phyloP scores from a whole-genome alignment of 2,113 vertebrate species.

The Nothoprocta pentlandii region DNA sequence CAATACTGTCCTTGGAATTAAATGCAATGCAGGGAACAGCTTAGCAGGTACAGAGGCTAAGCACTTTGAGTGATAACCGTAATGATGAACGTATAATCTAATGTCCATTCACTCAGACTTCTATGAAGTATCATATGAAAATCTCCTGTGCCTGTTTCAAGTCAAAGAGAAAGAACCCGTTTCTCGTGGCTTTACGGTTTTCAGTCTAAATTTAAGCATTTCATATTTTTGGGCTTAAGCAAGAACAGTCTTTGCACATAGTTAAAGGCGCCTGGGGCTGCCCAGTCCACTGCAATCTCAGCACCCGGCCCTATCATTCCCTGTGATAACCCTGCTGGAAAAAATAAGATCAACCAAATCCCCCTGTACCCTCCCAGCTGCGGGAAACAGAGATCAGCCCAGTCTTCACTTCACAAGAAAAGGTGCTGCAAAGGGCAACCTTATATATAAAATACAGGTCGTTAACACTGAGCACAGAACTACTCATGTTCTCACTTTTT shows the following conservation, averaged over 20 bases:
- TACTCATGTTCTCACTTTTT: not conserved
- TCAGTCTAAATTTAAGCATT: not conserved
- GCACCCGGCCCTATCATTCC: not conserved
- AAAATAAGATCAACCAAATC: slow-evolving; percentile 1
- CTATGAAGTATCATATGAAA: not conserved
- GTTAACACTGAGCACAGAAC: not conserved
- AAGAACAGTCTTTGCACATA: not conserved
- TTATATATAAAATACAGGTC: not conserved
- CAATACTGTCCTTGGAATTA: not conserved
- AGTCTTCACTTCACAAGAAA: not conserved
- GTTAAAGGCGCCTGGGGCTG: not conserved
- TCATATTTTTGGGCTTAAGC: not conserved
- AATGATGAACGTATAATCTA: not conserved
- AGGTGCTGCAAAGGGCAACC: not conserved
- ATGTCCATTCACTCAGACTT: not conserved
- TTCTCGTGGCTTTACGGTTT: not conserved
- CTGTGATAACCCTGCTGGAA: slow-evolving; percentile 3
- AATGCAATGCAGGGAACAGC: not conserved
- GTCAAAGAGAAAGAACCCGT: not conserved
- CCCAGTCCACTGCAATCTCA: slow-evolving; percentile 19
- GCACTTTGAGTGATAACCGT: not conserved
- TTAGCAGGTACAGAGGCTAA: not conserved
- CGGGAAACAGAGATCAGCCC: slow-evolving; percentile 16
- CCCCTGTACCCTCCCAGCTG: not conserved
- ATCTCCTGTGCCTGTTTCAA: not conserved